Evolutionary conservation across 2,113 vertebrate species (phyloP), one percentile per base, ranked within the genome.

Genomic region (Columbina picui): DNA sequence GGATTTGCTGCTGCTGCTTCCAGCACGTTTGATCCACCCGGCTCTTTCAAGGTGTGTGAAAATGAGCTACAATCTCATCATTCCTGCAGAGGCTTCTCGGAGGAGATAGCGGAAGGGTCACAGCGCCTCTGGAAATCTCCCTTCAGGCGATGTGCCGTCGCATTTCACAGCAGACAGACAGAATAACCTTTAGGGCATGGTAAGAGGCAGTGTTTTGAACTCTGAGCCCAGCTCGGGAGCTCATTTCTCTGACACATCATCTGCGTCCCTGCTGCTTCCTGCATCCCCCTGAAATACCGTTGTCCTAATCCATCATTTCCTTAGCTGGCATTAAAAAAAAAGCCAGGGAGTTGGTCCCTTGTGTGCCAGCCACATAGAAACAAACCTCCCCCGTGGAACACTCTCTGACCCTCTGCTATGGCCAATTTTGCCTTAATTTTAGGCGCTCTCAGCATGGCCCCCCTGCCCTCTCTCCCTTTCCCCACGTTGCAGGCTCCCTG

Each of bases 1-100:
- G 38, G 87, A 79, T 69, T 71, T 91, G 89, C 77, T 88, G 87
- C 82, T 55, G 68, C 82, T 90, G 84, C 84, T 95, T 80, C 93
- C 91, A 71, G 65, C 81, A 73, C 8, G 55, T 96, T 96, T 94
- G 89, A 96, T 96, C 93, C 84, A 38, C 84, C 91, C 0, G 2
- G 60, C 93, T 96, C 95, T 95, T 94, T 94, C 75, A 88, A 90
- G 85, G 83, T 90, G 90, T 92, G 94, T 88, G 82, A 79, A 94
- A 97, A 93, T 94, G 96, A 96, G 90, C 92, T 95, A 91, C 85
- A 91, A 84, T 95, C 94, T 96, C 93, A 91, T 94, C 94, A 92
- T 86, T 93, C 88, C 87, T 71, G 68, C 16, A 0, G 86, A 93
- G 88, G 84, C 93, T 91, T 89, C 94, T 91, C 18, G 0, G 84